These are phyloP conservation scores for Hipparchia sbordonii DNA, from an alignment of 2,888 invertebrate species.

Conservation along the genomic window DNA sequence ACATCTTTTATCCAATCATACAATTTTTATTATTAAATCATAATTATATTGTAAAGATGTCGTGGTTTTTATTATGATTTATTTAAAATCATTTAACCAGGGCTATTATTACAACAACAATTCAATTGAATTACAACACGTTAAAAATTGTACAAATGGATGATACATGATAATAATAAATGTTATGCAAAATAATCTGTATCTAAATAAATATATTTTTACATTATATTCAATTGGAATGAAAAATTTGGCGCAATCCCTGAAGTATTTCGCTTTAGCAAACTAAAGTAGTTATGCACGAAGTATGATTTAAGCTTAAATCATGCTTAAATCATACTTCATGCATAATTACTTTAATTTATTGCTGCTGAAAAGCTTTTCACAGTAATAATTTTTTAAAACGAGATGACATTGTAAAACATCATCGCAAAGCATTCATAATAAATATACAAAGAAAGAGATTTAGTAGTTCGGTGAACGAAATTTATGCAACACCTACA, in stretches of 20 bases:
- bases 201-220: not conserved
- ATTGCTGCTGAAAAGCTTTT: not conserved
- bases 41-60: too few species aligned
- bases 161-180: not conserved
- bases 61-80: too few species aligned
- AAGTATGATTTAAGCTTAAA: not conserved
- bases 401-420: not conserved
- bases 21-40: too few species aligned
- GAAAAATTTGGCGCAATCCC: not conserved
- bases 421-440: not conserved
- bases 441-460: too few species aligned
- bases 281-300: not conserved
- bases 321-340: too few species aligned
- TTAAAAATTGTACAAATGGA: too few species aligned
- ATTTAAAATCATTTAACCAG: too few species aligned
- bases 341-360: too few species aligned
- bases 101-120: too few species aligned
- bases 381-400: not conserved
- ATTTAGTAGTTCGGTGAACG: not conserved
- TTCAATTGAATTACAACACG: too few species aligned
- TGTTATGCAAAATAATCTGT: not conserved
- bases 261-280: constrained; percentile 3
- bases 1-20: too few species aligned
- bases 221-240: not conserved
- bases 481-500: not conserved